Conservation (phyloP, 1,140 invertebrate genomes). For the Apis mellifera region Amel_HAv3.1 CM009932.2:9193501-9194000, state of each 20-base stretch:
- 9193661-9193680: not conserved
- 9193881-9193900: not conserved
- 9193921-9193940: too few species aligned
- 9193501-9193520: constrained; percentile 54
- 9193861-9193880: not conserved
- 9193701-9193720: constrained; percentile 19
- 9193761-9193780: not conserved
- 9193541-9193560: constrained; percentile 30
- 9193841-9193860: not conserved
- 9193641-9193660: not conserved
- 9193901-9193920: too few species aligned
- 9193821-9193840: not conserved
- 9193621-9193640: too few species aligned
- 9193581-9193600: constrained; percentile 18
- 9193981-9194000: too few species aligned
- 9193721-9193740: not conserved
- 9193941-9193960: too few species aligned
- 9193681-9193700: not conserved
- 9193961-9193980: too few species aligned
- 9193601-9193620: not conserved
- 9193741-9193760: not conserved
- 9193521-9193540: constrained; percentile 45
- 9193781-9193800: not conserved
- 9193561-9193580: not conserved
- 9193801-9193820: not conserved